Evolutionary conservation across 2,113 vertebrate species (phyloP).

Genomic region (Grantiella picta): DNA sequence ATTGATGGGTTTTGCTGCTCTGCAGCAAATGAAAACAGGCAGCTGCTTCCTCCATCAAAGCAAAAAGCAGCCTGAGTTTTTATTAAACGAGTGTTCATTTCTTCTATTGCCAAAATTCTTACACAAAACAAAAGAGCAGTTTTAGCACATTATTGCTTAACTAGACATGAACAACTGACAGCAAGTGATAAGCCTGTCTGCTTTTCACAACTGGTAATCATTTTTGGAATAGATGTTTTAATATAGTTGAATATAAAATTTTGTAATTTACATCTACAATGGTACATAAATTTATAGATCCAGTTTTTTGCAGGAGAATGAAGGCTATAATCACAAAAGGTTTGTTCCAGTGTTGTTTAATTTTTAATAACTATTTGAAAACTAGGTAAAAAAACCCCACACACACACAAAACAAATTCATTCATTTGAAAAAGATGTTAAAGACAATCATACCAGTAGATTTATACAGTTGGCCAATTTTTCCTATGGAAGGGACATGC

Average conservation of each 20-base stretch:
- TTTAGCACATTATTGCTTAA: constrained; percentile 88
- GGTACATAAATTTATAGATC: constrained; percentile 83
- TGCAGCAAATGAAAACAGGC: constrained; percentile 85
- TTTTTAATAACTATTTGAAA: constrained; percentile 82
- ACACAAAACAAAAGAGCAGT: constrained; percentile 88
- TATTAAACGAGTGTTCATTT: constrained; percentile 98
- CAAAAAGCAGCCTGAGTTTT: constrained; percentile 92
- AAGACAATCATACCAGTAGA: constrained; percentile 71
- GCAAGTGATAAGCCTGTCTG: constrained; percentile 98
- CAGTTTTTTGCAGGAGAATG: constrained; percentile 73
- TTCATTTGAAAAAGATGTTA: constrained; percentile 66
- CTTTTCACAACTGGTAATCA: constrained; percentile 89
- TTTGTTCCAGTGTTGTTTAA: constrained; percentile 75
- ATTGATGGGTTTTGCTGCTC: constrained; percentile 92
- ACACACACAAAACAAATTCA: constrained; percentile 63
- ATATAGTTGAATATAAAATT: constrained; percentile 85
- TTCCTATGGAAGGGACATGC: background rate
- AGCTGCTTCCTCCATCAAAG: constrained; percentile 94
- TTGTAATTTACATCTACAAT: constrained; percentile 88
- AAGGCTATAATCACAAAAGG: constrained; percentile 79
- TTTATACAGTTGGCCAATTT: constrained; percentile 20
- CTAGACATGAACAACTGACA: constrained; percentile 98
- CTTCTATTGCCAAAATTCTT: constrained; percentile 96
- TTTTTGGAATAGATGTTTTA: constrained; percentile 88
- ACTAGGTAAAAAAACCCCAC: constrained; percentile 1